Base-by-base conservation (phyloP, 2,888 invertebrate species). In the Noctua janthina region DNA sequence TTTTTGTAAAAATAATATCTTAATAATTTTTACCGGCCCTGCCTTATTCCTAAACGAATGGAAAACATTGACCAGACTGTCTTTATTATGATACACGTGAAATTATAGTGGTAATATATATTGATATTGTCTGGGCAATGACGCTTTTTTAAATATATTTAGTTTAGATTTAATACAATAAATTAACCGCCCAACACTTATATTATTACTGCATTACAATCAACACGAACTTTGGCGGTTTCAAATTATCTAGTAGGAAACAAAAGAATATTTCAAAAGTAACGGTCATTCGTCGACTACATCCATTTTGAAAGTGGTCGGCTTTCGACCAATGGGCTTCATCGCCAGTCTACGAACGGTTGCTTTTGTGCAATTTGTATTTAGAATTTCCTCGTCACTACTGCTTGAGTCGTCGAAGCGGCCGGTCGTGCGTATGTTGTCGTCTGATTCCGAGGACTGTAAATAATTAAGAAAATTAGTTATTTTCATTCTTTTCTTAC, bases 341-440 rank as follows among this genome's bases (percentile, higher is more conserved):
- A 96, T 96, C 20, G 96, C 95, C 70, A 96, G 94, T 23, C 96
- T 93, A 66, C 93, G 94, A 86, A 94, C 94, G 74, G 92, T 91
- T 81, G 92, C 91, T 82, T 92, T 92, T 83, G 92, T 91, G 89
- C 93, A 90, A 90, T 94, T 95, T 74, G 94, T 92, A 90, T 95
- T 94, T 81, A 95, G 89, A 86, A 96, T 95, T 68, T 96, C 96
- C 69, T 96, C 97, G 87, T 96, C 97, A 92, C 95, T 94, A 88
- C 95, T 96, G 91, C 96, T 96, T 20, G 95, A 95, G 82, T 93
- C 95, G 78, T 96, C 94, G 90, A 94, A 94, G 86, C 91, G 95
- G 81, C 93, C 94, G 85, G 94, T 91, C 88, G 94, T 91, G 75
- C 93, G 93, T 81, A 94, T 92, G 85, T 94, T 95, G 76, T 94